phyloP scores from a whole-genome alignment of 2,888 invertebrate genomes.

The Dasysyrphus tricinctus region DNA sequence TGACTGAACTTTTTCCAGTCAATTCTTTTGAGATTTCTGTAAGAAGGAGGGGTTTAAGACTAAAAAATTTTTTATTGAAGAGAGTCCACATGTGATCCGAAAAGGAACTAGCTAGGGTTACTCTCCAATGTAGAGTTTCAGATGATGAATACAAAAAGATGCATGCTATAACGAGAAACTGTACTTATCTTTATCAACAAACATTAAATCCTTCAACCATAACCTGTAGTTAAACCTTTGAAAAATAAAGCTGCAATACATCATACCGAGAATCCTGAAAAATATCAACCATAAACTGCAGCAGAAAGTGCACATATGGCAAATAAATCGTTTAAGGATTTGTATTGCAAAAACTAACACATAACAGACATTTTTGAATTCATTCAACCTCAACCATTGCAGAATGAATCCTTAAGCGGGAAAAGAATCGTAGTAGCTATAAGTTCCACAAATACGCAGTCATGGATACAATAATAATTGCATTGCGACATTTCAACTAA shows the following conservation, averaged over 20 bases:
- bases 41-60: too few relatives aligned
- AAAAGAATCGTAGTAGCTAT: constrained; percentile 7
- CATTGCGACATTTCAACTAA: constrained; percentile 54
- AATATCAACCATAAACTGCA: not conserved
- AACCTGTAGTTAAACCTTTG: too few relatives aligned
- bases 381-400: not conserved
- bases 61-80: too few relatives aligned
- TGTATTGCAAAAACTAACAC: not conserved
- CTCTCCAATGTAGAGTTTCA: too few relatives aligned
- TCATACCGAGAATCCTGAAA: not conserved
- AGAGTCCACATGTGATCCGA: too few relatives aligned
- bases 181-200: too few relatives aligned
- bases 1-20: too few relatives aligned
- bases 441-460: constrained; percentile 16
- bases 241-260: not conserved
- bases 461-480: constrained; percentile 49
- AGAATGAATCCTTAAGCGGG: not conserved
- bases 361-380: not conserved
- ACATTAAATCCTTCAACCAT: too few relatives aligned
- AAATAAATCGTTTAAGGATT: not conserved
- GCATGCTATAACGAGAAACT: too few relatives aligned
- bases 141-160: too few relatives aligned
- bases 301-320: not conserved
- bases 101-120: too few relatives aligned
- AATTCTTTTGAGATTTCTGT: too few relatives aligned